Evolutionary conservation across 2,888 invertebrate species (phyloP).

Genomic region (Apoda limacodes): DNA sequence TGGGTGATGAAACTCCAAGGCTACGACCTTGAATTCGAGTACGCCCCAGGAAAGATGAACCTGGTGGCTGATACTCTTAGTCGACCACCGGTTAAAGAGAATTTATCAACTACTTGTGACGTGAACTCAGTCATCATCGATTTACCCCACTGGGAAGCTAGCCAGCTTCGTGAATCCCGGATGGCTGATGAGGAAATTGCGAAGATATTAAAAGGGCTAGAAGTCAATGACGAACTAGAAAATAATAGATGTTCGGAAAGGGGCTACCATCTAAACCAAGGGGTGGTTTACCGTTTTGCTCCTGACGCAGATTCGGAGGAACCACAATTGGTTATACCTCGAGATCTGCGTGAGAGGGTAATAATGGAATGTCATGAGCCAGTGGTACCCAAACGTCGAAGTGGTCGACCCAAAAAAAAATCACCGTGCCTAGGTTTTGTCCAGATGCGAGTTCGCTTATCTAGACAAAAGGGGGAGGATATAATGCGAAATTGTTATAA

Average conservation of each 20-base stretch:
- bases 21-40: conserved; percentile 30
- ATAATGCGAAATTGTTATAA: too few species aligned
- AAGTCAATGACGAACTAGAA: background rate
- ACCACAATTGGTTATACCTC: conserved; percentile 17
- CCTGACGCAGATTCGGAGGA: conserved; percentile 15
- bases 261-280: conserved; percentile 16
- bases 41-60: conserved; percentile 32
- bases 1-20: conserved; percentile 37
- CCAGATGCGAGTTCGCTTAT: too few species aligned
- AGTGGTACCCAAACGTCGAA: too few species aligned
- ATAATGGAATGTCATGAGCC: conserved; percentile 16
- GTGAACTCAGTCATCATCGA: conserved; percentile 5
- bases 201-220: conserved; percentile 5
- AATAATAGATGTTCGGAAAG: conserved; percentile 13
- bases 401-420: too few species aligned
- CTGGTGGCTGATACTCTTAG: conserved; percentile 34
- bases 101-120: background rate
- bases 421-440: too few species aligned
- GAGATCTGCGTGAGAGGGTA: conserved; percentile 5
- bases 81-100: conserved; percentile 3
- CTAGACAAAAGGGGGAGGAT: too few species aligned
- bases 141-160: background rate
- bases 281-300: conserved; percentile 14
- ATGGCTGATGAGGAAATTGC: conserved; percentile 3
- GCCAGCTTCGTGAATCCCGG: conserved; percentile 2